Evolutionary conservation across 2,113 vertebrate genomes (phyloP), one percentile per base, ranked within the genome.

Genomic region (Sceloporus tristichus): DNA sequence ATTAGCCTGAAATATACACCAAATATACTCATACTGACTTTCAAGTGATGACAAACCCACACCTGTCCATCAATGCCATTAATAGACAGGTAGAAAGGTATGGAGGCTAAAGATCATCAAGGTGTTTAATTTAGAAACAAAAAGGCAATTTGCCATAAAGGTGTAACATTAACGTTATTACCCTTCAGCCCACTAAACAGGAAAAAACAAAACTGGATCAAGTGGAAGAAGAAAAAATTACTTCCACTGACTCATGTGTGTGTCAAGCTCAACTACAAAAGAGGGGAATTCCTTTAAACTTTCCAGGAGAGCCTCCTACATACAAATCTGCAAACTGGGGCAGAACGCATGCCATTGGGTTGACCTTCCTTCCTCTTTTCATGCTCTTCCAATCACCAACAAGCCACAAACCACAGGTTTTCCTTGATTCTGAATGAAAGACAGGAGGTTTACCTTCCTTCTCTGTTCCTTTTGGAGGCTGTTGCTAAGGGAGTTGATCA

Each of bases 221-320:
- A 68, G 40, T 48, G 40, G 23, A 65, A 53, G 1, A 66, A 87
- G 56, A 34, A 38, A 38, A 27, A 87, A 1, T 68, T n/a, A 65
- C 10, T 65, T 81, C 38, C 70, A 82, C 1, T 88, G 87, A 88
- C 73, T 88, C 80, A 77, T 77, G 9, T 11, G n/a, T 68, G 42
- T 56, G 14, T 19, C 23, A 38, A 53, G 40, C 9, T 83, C 59
- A 68, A 14, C 59, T 27, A 87, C 5, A 10, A 83, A 76, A 38
- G 34, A 83, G 87, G 87, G 87, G 80, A 88, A 83, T 88, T 88
- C 80, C 87, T 87, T n/a, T 38, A 82, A 88, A 40, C n/a, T 3
- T 21, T 54, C 73, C 23, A 77, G 71, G n/a, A 83, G 14, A 83
- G 83, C 25, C 56, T 82, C 48, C 48, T 88, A 73, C 40, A 34